Conservation (phyloP, 2,113 vertebrate genomes). For the Actenoides hombroni region DNA sequence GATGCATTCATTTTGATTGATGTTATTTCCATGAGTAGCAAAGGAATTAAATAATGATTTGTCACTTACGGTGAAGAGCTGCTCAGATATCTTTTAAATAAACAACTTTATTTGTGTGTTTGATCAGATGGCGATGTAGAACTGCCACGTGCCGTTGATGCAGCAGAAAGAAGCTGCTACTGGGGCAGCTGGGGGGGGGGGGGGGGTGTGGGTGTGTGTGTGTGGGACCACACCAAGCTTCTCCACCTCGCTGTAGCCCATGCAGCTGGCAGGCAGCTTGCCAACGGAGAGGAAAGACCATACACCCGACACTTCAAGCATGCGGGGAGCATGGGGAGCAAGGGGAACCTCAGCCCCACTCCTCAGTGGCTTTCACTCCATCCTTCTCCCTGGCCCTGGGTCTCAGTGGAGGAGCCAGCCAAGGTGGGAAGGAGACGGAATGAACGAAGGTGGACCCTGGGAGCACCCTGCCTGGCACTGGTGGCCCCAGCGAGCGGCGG, state of each 20-base stretch:
- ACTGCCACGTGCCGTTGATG: rapidly evolving
- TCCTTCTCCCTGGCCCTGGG: background rate
- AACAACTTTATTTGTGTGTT: background rate
- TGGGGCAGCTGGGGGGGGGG: rapidly evolving
- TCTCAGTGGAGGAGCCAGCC: background rate
- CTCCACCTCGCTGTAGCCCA: background rate
- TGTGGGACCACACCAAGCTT: rapidly evolving
- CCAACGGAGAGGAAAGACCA: background rate
- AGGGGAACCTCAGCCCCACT: background rate
- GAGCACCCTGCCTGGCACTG: background rate
- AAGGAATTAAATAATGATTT: constrained; percentile 67
- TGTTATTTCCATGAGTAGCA: constrained; percentile 49
- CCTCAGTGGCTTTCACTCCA: rapidly evolving
- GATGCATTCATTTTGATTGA: constrained; percentile 62
- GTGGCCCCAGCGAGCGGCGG: rapidly evolving
- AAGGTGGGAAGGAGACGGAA: background rate
- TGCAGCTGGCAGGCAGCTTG: background rate
- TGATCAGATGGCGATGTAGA: background rate
- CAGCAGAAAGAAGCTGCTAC: rapidly evolving
- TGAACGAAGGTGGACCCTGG: rapidly evolving
- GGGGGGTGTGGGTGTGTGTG: no score
- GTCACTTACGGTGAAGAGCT: constrained; percentile 47
- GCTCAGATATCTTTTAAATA: constrained; percentile 38
- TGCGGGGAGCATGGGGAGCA: background rate
- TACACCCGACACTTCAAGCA: rapidly evolving